These are phyloP conservation scores for Pseudochaenichthys georgianus DNA, from an alignment of 2,797 vertebrate genomes.

Conservation along the genomic window DNA sequence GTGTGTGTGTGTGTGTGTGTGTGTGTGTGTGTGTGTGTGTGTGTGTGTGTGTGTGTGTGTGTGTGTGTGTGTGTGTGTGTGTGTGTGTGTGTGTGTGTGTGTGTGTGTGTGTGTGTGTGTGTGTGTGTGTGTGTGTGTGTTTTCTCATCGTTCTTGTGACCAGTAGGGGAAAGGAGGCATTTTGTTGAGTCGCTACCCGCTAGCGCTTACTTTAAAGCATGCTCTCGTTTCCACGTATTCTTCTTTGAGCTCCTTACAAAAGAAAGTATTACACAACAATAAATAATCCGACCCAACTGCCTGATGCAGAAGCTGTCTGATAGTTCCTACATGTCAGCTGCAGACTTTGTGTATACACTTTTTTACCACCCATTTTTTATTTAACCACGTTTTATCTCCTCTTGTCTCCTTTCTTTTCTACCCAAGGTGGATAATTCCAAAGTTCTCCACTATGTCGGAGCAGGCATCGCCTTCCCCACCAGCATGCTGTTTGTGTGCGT, in stretches of 20 bases:
- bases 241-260: conserved; percentile 4
- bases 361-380: not conserved
- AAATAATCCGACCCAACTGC: conserved; percentile 22
- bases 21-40: conserved; percentile 10
- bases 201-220: not conserved
- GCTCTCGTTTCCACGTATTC: conserved; percentile 14
- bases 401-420: not conserved
- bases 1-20: conserved; percentile 4
- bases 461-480: conserved; percentile 92
- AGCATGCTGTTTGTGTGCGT: conserved; percentile 93
- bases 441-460: conserved; percentile 93
- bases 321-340: not conserved
- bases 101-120: conserved; percentile 23
- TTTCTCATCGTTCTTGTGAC: conserved; percentile 68
- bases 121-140: conserved; percentile 46
- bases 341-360: not conserved
- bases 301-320: conserved; percentile 10
- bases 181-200: conserved; percentile 26
- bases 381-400: not conserved
- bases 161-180: conserved; percentile 45
- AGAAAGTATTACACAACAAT: conserved; percentile 12
- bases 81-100: conserved; percentile 16
- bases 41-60: conserved; percentile 25
- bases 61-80: conserved; percentile 24
- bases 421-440: conserved; percentile 92